Conservation (phyloP, 1,140 invertebrate genomes). For the Apis florea region DNA sequence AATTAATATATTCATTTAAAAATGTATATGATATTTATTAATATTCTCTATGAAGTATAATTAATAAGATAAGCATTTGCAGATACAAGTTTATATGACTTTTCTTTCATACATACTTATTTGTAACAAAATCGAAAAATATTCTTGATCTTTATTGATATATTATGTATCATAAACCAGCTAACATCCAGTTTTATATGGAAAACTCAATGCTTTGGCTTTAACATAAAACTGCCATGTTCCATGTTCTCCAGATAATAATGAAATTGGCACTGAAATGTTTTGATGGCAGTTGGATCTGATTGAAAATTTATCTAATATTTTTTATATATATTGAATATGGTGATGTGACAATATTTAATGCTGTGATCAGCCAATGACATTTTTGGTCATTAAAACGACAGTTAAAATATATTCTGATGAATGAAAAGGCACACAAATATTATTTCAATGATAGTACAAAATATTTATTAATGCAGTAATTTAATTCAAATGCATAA, state of each 20-base stretch:
- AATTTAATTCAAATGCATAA: slow-evolving; percentile 21
- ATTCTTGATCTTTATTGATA: slow-evolving; percentile 11
- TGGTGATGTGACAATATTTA: slow-evolving; percentile 68
- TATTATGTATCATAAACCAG: slow-evolving; percentile 3
- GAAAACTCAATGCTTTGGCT: slow-evolving; percentile 36
- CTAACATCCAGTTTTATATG: slow-evolving; percentile 21
- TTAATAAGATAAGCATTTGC: background rate
- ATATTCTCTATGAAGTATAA: background rate
- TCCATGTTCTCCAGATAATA: slow-evolving; percentile 52
- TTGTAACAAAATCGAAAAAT: slow-evolving; percentile 1
- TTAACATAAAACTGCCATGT: slow-evolving; percentile 68
- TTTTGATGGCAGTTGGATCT: slow-evolving; percentile 54
- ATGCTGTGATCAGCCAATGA: slow-evolving; percentile 64
- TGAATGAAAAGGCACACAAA: slow-evolving; percentile 26
- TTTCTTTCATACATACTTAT: slow-evolving; percentile 4
- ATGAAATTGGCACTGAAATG: slow-evolving; percentile 39
- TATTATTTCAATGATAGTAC: slow-evolving; percentile 47
- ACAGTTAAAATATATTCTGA: slow-evolving; percentile 36
- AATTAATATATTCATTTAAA: slow-evolving; percentile 20
- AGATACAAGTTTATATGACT: slow-evolving; percentile 25
- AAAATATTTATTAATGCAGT: slow-evolving; percentile 36
- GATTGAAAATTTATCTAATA: slow-evolving; percentile 58
- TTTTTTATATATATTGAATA: slow-evolving; percentile 58
- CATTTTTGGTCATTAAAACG: slow-evolving; percentile 42
- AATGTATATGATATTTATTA: slow-evolving; percentile 25